A percentile compares a stretch with the other conserved stretches of the same genome.
Evolutionary conservation across 64 coral and sea anemone genomes (phyloP).

Genomic region (Stichodactyla helianthus): DNA sequence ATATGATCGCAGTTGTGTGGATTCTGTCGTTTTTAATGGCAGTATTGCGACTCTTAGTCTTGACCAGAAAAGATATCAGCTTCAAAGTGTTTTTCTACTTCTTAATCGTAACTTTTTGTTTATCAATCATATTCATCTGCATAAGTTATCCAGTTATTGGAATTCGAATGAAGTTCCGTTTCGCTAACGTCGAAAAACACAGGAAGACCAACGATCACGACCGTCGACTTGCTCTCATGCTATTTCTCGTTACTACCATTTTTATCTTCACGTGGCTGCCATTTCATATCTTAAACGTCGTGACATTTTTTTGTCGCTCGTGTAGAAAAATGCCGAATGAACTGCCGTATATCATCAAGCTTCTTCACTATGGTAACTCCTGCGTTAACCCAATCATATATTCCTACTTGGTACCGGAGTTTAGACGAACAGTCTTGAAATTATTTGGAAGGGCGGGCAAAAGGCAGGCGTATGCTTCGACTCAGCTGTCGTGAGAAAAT

Average conservation of each 20-base stretch:
- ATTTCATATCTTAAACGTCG: slow-evolving; percentile 76
- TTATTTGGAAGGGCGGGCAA: slow-evolving; percentile 19
- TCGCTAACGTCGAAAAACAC: slow-evolving; percentile 49
- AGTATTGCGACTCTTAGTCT: slow-evolving; percentile 45
- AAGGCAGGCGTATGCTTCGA: neutral
- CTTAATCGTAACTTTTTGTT: slow-evolving; percentile 52
- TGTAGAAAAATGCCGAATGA: slow-evolving; percentile 62
- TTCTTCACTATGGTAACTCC: slow-evolving; percentile 78
- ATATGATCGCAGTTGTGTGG: slow-evolving; percentile 61
- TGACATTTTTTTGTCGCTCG: slow-evolving; percentile 67
- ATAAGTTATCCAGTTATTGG: slow-evolving; percentile 67
- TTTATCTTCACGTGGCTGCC: slow-evolving; percentile 88
- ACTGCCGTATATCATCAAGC: slow-evolving; percentile 63
- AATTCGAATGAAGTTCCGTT: slow-evolving; percentile 78
- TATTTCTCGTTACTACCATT: slow-evolving; percentile 59
- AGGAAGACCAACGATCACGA: slow-evolving; percentile 61
- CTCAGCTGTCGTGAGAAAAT: neutral
- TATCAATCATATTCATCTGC: slow-evolving; percentile 64
- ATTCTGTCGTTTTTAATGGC: slow-evolving; percentile 52
- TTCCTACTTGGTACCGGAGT: slow-evolving; percentile 83
- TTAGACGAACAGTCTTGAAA: slow-evolving; percentile 51
- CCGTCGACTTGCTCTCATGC: slow-evolving; percentile 65
- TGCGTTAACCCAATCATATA: slow-evolving; percentile 85
- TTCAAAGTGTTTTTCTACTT: slow-evolving; percentile 80
- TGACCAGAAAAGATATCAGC: slow-evolving; percentile 33